A percentile compares a stretch with the other conserved stretches of the same genome.
phyloP scores from a whole-genome alignment of 2,113 vertebrate species.

The Chrysemys picta region DNA sequence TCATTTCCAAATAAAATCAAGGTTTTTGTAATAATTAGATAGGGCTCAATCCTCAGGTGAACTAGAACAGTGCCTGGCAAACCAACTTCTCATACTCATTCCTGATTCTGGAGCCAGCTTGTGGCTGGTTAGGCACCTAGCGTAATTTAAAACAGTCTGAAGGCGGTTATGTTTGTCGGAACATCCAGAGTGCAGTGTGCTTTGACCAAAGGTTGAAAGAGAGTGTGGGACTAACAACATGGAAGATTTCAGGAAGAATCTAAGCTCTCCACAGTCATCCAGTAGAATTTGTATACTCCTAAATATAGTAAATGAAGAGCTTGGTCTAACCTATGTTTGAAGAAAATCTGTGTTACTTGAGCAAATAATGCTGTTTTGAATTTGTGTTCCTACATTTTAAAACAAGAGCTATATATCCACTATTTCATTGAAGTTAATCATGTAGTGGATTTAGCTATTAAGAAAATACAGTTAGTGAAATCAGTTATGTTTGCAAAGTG shows the following conservation, averaged over 20 bases:
- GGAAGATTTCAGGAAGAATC: not conserved
- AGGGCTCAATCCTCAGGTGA: not conserved
- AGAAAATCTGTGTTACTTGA: not conserved
- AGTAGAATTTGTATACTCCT: not conserved
- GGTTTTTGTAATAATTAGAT: not conserved
- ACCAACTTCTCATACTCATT: not conserved
- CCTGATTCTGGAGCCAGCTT: not conserved
- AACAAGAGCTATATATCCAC: conserved; percentile 14
- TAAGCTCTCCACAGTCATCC: not conserved
- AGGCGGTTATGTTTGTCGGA: not conserved
- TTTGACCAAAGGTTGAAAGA: not conserved
- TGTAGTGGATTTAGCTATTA: not conserved
- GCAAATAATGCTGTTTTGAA: conserved; percentile 27
- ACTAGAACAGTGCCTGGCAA: not conserved
- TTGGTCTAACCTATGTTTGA: not conserved
- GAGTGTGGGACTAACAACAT: not conserved
- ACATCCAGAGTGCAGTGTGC: not conserved
- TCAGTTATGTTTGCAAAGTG: not conserved
- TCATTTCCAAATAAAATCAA: not conserved
- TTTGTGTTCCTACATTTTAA: not conserved
- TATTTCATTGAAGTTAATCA: not conserved
- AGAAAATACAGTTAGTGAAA: not conserved
- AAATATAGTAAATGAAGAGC: not conserved
- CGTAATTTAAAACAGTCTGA: not conserved
- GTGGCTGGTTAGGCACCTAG: not conserved